These are phyloP conservation scores for Chauna torquata DNA, from an alignment of 2,113 vertebrate species.

Conservation along the genomic window DNA sequence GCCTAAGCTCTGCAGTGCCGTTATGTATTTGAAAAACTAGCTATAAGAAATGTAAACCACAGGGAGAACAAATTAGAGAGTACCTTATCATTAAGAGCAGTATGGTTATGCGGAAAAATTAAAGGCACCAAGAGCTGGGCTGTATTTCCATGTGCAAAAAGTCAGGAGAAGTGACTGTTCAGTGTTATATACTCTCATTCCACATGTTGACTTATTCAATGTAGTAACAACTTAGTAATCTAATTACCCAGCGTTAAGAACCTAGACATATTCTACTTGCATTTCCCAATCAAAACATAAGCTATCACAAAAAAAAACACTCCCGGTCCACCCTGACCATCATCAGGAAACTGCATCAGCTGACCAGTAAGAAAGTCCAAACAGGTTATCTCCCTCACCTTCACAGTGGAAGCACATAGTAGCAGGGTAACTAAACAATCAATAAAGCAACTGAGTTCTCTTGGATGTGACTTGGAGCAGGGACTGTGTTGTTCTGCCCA, in stretches of 20 bases:
- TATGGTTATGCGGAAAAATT: neutral
- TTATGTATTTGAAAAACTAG: neutral
- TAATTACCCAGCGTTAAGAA: neutral
- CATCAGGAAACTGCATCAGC: neutral
- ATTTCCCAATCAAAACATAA: neutral
- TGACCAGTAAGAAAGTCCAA: neutral
- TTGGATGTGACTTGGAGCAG: neutral
- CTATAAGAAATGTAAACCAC: slow-evolving; percentile 10
- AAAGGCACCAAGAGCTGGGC: neutral
- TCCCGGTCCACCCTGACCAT: neutral
- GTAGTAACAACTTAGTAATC: neutral
- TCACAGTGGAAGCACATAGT: neutral
- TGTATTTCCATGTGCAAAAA: neutral
- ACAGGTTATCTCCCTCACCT: neutral
- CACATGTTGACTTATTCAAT: neutral
- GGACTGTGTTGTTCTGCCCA: neutral
- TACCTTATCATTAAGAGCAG: slow-evolving; percentile 14
- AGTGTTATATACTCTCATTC: neutral
- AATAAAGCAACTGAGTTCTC: neutral
- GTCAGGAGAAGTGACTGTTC: neutral
- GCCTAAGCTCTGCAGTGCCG: neutral
- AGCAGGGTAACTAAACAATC: neutral
- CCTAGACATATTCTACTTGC: neutral
- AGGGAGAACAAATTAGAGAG: slow-evolving; percentile 30
- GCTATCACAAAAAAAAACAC: neutral